Base-by-base conservation (phyloP, 2,888 invertebrate genomes). In the Copidosoma aretas region DNA sequence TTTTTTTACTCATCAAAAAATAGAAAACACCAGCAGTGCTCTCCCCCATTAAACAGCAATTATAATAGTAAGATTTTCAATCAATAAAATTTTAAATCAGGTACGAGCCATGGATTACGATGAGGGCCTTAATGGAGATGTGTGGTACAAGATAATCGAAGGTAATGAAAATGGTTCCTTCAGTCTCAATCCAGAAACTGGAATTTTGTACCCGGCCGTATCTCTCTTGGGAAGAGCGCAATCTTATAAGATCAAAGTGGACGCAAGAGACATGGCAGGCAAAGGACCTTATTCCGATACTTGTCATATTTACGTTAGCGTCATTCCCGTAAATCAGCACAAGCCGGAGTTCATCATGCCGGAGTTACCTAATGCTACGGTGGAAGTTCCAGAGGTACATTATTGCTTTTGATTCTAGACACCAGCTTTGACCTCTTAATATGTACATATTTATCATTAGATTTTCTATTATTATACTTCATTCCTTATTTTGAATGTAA, bases 91-190 rank as follows among this genome's bases (percentile, higher is more conserved):
- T 17, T 49, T 24, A 0, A 15, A 32, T 49, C 53, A 80, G 79
- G 89, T 97, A 0, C 87, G 90, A 71, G 96, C 95, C 0, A 89
- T 89, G 19, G 96, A 96, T 77, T 87, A 87, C 24, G 97, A 97
- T 77, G 89, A 90, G 63, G 94, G 93, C 1, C 78, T 88, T 10
- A 93, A 93, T 78, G 93, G 92, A 10, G 89, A 90, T 73, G 88
- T 97, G 43, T 87, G 88, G 64, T 97, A 94, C 80, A 87, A 85
- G 43, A 94, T 96, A 60, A 83, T 88, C 10, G 85, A 86, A 3
- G 91, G 91, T 67, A 90, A 91, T 79, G 88, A 89, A 64, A 86
- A 89, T 75, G 88, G 90, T 60, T 86, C 89, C 1, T 97, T 97
- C 82, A 85, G 88, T 25, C 86, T 97, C 64, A 92, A 94, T 76